Base-by-base conservation (phyloP, 2,113 vertebrate species). In the Mormoops blainvillei region DNA sequence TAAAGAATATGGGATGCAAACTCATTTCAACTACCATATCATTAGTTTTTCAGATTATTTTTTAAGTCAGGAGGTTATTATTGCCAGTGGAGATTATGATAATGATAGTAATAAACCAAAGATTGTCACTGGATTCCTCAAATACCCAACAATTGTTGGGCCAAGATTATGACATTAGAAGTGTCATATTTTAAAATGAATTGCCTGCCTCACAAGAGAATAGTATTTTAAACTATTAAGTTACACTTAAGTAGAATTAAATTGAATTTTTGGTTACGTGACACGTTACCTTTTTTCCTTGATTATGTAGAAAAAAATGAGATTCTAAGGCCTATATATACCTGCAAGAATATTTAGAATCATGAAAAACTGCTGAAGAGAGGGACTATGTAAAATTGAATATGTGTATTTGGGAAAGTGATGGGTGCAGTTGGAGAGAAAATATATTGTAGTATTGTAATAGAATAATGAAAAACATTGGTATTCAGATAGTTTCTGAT, bases 111-210 rank as follows among this genome's bases (percentile, higher is more conserved):
- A 91, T 87, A 94, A 94, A 86, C 67, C 18, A 89, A 94, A 94
- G 68, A n/a, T 50, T 97, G 48, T 86, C 70, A 19, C 89, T 96
- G 80, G 61, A 86, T 94, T 96, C 52, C 45, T 68, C 94, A 95
- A 93, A 90, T 88, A 70, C 26, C 38, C 56, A 63, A 63, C 33
- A 96, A 43, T 76, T 89, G 14, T n/a, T 48, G 9, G 63, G 71
- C 22, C 68, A 94, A 85, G 43, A 93, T 89, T 83, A 67, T 67
- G 33, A 70, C 26, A 43, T 24, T 89, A 92, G 84, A 89, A 92
- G 92, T 65, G 5, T 28, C 2, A 0, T 91, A 81, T 87, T 95
- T 96, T 97, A 22, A 88, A 97, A 94, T 88, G 28, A 93, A 63
- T 89, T 43, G 15, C 70, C 84, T 95, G 9, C 7, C 28, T 86